Evolutionary conservation across 2,797 vertebrate species (phyloP), one percentile per base, ranked within the genome.

Genomic region (Threskiornis aethiopicus): DNA sequence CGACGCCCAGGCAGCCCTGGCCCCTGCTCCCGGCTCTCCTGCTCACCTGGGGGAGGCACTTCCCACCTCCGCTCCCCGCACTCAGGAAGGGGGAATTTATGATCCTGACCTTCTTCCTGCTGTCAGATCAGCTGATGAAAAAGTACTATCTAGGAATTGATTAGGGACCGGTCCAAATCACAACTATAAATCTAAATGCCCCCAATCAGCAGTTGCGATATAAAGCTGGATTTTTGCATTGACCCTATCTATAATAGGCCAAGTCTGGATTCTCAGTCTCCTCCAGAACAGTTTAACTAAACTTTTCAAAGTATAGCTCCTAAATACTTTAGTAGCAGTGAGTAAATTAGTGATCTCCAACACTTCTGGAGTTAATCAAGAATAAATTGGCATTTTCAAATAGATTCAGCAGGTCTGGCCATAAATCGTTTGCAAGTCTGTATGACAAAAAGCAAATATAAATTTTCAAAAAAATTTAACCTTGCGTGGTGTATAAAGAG

Each of bases 401-500:
- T 83, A 95, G 94, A 98, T 97, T 96, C 95, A 91, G 97, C 79
- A 97, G 81, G 79, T 82, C 96, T 94, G 92, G 87, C 93, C 95
- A 91, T 98, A 98, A 98, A 97, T 98, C 1, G 24, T 93, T 96
- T 96, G 95, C 92, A 94, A 87, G 93, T 97, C 96, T 89, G 73
- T 91, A 96, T 81, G 95, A 97, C 97, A 98, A 97, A 98, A 98
- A 97, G 96, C 95, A 98, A 98, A 98, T 98, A 98, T 83, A 97
- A 97, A 97, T 97, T 97, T 95, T 12, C 7, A 95, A 97, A 98
- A 97, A 97, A 78, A 94, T n/a, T 96, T 98, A 98, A 98, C 98
- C 98, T 98, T 98, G 97, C 65, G 19, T 96, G 80, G 90, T 96
- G 95, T 97, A 97, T 98, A 98, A 98, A 98, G 97, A 97, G 98